Conservation (phyloP, 2,797 vertebrate species). For the Poecilia picta region DNA sequence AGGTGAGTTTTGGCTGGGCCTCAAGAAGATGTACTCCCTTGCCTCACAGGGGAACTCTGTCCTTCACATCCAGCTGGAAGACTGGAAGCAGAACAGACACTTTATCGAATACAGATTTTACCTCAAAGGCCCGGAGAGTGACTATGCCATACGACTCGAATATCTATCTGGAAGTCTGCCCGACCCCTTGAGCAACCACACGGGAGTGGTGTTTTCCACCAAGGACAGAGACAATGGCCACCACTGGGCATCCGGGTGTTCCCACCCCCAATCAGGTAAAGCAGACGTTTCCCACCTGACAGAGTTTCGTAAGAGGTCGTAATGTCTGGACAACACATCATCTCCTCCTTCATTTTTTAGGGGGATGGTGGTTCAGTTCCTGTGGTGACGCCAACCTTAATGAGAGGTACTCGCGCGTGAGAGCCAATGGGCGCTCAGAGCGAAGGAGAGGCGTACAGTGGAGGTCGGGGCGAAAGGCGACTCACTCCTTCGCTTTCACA, state of each 20-base stretch:
- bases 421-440: slow-evolving; percentile 77
- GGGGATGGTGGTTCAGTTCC: slow-evolving; percentile 89
- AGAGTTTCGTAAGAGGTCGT: not conserved
- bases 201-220: slow-evolving; percentile 85
- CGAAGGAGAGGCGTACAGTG: slow-evolving; percentile 83
- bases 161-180: slow-evolving; percentile 78
- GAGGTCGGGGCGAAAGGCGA: slow-evolving; percentile 79
- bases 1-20: slow-evolving; percentile 94
- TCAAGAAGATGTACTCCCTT: slow-evolving; percentile 86
- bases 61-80: slow-evolving; percentile 86
- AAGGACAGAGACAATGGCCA: slow-evolving; percentile 75
- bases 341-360: slow-evolving; percentile 63
- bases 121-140: slow-evolving; percentile 79
- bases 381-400: slow-evolving; percentile 90
- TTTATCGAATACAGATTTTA: slow-evolving; percentile 83
- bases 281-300: not conserved
- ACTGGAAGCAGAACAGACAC: slow-evolving; percentile 81
- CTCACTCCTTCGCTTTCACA: slow-evolving; percentile 83
- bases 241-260: slow-evolving; percentile 68
- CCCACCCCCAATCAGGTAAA: slow-evolving; percentile 81
- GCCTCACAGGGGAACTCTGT: slow-evolving; percentile 78
- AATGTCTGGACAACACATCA: not conserved
- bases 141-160: slow-evolving; percentile 82
- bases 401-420: slow-evolving; percentile 81
- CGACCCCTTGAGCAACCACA: slow-evolving; percentile 79